Conservation (phyloP, 1,140 invertebrate genomes). For the Pomacea maculata region DNA sequence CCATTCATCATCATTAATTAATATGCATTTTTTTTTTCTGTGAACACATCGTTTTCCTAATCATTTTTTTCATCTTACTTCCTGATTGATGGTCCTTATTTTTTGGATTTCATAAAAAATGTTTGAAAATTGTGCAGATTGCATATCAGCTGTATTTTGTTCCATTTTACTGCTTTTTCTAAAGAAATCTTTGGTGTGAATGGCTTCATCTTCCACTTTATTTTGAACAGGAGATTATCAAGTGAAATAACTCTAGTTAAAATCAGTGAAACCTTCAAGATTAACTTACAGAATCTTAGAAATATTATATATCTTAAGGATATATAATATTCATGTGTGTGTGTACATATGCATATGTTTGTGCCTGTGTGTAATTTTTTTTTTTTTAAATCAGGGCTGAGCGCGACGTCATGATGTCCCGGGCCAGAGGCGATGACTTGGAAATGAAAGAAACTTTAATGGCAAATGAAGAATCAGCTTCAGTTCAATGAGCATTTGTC, state of each 20-base stretch:
- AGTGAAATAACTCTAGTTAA: too few relatives aligned
- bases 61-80: background rate
- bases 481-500: constrained; percentile 3
- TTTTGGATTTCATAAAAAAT: too few relatives aligned
- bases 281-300: background rate
- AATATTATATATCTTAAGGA: background rate
- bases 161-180: too few relatives aligned
- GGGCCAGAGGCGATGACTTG: constrained; percentile 30
- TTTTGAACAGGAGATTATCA: too few relatives aligned
- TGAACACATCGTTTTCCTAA: background rate
- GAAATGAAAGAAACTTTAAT: constrained; percentile 42
- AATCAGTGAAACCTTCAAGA: too few relatives aligned
- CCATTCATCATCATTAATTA: background rate
- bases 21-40: background rate
- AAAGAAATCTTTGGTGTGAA: too few relatives aligned
- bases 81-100: too few relatives aligned
- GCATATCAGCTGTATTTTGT: too few relatives aligned
- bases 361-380: background rate
- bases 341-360: background rate
- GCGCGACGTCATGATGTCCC: constrained; percentile 31
- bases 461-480: constrained; percentile 24
- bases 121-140: too few relatives aligned
- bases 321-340: background rate
- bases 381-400: constrained; percentile 32
- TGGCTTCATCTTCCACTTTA: too few relatives aligned